These are phyloP conservation scores for Prosopocoilus inquinatus DNA, from an alignment of 2,888 invertebrate species.

Conservation along the genomic window DNA sequence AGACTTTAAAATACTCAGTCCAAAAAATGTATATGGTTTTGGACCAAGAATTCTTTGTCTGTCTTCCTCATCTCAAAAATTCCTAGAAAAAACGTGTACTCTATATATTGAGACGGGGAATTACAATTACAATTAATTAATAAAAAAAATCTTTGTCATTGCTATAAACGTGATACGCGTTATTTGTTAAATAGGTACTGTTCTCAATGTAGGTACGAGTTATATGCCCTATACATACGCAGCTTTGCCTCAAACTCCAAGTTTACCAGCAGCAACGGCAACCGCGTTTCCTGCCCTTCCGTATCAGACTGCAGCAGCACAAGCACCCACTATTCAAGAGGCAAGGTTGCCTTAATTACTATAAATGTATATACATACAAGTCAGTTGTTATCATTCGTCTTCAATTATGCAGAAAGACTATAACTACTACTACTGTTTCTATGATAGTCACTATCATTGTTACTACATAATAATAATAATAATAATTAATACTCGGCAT, in stretches of 20 bases:
- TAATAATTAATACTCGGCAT: neutral
- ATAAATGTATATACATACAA: neutral
- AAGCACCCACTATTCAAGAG: slow-evolving; percentile 71
- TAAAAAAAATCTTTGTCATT: neutral
- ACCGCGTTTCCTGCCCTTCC: slow-evolving; percentile 65
- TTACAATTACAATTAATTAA: too few relatives aligned
- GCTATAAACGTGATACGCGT: slow-evolving; percentile 10
- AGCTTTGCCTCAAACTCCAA: slow-evolving; percentile 62
- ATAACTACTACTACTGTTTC: neutral
- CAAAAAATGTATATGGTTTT: neutral
- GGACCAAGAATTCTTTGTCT: neutral
- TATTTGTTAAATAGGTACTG: neutral
- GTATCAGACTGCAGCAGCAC: slow-evolving; percentile 59
- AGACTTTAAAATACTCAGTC: neutral
- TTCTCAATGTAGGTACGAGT: slow-evolving; percentile 46
- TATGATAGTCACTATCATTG: too few relatives aligned
- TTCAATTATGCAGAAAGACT: slow-evolving; percentile 1
- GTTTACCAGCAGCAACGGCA: slow-evolving; percentile 53
- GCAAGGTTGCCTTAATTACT: slow-evolving; percentile 68
- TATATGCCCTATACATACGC: slow-evolving; percentile 75
- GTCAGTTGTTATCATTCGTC: slow-evolving; percentile 12
- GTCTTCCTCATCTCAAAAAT: too few relatives aligned
- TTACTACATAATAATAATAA: neutral
- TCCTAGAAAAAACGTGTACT: neutral
- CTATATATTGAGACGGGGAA: too few relatives aligned